Evolutionary conservation across 2,113 vertebrate species (phyloP), one percentile per base, ranked within the genome.

Genomic region (Mellivora capensis): DNA sequence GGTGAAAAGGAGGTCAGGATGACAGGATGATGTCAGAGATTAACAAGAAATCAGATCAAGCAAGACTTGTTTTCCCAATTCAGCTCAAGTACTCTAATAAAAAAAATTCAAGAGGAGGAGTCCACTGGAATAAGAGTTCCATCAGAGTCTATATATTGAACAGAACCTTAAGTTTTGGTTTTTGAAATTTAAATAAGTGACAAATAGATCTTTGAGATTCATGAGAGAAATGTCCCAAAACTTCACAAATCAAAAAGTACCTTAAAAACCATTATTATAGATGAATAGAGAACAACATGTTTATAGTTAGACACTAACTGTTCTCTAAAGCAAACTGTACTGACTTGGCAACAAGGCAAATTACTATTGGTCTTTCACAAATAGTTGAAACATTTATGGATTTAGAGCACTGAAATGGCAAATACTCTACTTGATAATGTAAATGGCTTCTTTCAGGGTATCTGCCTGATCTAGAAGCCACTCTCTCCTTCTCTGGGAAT

Each of bases 1-100:
- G 72, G 59, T n/a, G 27, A 86, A 54, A 7, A 14, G 4, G 2
- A 0, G 9, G n/a, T 7, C 4, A 1, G 59, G 21, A n/a, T n/a
- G n/a, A n/a, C n/a, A n/a, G n/a, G 18, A 44, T 17, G 59, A 47
- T 4, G 17, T 8, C 27, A 23, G 27, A 88, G 49, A 54, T 34
- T n/a, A 52, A 71, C 12, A 71, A 47, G 42, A 42, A 44, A 71
- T 14, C 10, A 31, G 25, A 12, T 74, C 25, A 74, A 17, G 11
- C 3, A 23, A 74, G n/a, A 18, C 69, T 88, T 74, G 12, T 34
- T 34, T 37, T 52, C 44, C 34, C 84, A 54, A 27, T 13, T 81
- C 80, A 9, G n/a, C 52, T 59, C n/a, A 87, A 71, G 44, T 11
- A 37, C 34, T 87, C 13, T 87, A 9, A 57, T n/a, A 86, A 69